These are phyloP conservation scores for Entomyzon cyanotis DNA, from an alignment of 2,113 vertebrate species.

Conservation along the genomic window DNA sequence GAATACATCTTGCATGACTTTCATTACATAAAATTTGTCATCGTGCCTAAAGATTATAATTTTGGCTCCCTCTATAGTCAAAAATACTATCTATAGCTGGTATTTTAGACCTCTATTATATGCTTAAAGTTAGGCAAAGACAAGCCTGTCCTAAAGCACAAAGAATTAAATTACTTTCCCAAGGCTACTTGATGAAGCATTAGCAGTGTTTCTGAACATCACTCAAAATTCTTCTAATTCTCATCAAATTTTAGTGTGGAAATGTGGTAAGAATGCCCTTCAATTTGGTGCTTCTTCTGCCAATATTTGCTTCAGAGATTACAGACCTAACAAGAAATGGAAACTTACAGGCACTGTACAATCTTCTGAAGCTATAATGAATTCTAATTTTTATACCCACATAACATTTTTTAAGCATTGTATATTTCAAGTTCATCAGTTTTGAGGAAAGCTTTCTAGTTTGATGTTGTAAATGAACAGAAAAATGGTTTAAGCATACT, in stretches of 20 bases:
- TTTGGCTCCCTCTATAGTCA: neutral
- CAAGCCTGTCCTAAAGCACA: neutral
- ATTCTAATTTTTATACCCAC: neutral
- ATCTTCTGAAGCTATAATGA: neutral
- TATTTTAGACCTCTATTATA: neutral
- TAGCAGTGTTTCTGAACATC: neutral
- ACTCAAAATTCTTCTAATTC: neutral
- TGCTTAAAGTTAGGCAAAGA: neutral
- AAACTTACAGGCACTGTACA: neutral
- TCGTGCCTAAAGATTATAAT: neutral
- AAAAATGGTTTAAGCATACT: constrained; percentile 57
- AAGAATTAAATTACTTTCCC: neutral
- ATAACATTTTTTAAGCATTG: neutral
- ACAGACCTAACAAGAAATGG: neutral
- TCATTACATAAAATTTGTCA: neutral
- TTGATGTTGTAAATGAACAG: neutral
- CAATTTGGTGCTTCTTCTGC: neutral
- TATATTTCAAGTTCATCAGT: neutral
- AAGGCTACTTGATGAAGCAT: neutral
- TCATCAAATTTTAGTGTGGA: neutral
- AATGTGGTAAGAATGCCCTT: neutral
- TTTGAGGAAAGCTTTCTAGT: neutral
- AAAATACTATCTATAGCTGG: neutral
- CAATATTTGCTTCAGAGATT: neutral
- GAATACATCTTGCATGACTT: neutral